phyloP scores from a whole-genome alignment of 2,797 vertebrate species.

The Rhinatrema bivittatum region DNA sequence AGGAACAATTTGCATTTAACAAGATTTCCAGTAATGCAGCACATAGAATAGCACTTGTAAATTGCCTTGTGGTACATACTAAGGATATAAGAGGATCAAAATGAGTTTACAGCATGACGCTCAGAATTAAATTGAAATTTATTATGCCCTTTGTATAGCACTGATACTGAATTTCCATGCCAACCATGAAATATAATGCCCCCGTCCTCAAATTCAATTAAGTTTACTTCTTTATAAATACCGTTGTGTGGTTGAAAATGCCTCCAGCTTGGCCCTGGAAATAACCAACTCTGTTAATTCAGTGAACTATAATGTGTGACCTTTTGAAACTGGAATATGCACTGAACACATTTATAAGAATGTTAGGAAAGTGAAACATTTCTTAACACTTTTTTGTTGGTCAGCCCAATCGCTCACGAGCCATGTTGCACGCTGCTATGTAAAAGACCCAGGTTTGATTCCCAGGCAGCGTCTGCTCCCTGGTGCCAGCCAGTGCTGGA shows the following conservation, averaged over 20 bases:
- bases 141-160: slow-evolving; percentile 8
- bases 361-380: background rate
- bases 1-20: too few species aligned
- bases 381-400: slow-evolving; percentile 2
- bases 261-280: background rate
- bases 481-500: too few species aligned
- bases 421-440: too few species aligned
- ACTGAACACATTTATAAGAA: background rate
- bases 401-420: too few species aligned
- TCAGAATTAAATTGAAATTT: slow-evolving; percentile 5
- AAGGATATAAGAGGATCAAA: slow-evolving; percentile 12
- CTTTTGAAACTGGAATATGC: background rate
- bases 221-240: background rate
- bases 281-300: background rate
- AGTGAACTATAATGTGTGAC: background rate
- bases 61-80: too few species aligned
- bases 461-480: too few species aligned
- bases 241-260: background rate
- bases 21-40: too few species aligned
- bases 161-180: too few species aligned
- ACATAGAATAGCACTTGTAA: too few species aligned
- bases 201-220: background rate
- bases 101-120: slow-evolving; percentile 6
- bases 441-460: too few species aligned
- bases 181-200: slow-evolving; percentile 1